phyloP scores from a whole-genome alignment of 2,888 invertebrate species.

The Baccha elongata region DNA sequence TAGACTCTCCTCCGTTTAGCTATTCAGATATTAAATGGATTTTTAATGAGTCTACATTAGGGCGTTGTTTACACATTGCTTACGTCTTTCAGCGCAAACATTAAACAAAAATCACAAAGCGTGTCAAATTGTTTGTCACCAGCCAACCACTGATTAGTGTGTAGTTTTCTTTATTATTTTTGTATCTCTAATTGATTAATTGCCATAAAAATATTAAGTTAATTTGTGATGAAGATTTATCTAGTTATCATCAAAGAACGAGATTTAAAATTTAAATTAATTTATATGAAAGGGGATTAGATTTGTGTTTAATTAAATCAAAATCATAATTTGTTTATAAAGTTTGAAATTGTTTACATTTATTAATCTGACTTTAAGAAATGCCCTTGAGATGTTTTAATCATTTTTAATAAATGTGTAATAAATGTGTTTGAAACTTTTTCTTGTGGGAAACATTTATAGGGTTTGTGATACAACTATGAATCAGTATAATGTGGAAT shows the following conservation, averaged over 20 bases:
- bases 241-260: slow-evolving; percentile 12
- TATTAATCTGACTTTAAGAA: too few species aligned
- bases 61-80: slow-evolving; percentile 13
- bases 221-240: slow-evolving; percentile 31
- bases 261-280: slow-evolving; percentile 13
- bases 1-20: neutral
- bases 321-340: too few species aligned
- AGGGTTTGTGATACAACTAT: too few species aligned
- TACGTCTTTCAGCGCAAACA: slow-evolving; percentile 6
- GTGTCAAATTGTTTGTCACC: slow-evolving; percentile 30
- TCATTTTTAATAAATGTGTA: too few species aligned
- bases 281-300: neutral
- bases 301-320: too few species aligned
- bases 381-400: too few species aligned
- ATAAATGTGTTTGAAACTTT: too few species aligned
- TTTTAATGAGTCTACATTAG: slow-evolving; percentile 26
- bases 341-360: too few species aligned
- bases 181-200: slow-evolving; percentile 27
- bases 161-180: neutral
- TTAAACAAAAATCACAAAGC: neutral
- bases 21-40: slow-evolving; percentile 14
- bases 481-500: too few species aligned
- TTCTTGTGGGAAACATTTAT: too few species aligned
- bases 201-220: slow-evolving; percentile 30
- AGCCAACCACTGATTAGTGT: neutral